Conservation (phyloP, 2,113 vertebrate species). For the Alexandromys fortis region DNA sequence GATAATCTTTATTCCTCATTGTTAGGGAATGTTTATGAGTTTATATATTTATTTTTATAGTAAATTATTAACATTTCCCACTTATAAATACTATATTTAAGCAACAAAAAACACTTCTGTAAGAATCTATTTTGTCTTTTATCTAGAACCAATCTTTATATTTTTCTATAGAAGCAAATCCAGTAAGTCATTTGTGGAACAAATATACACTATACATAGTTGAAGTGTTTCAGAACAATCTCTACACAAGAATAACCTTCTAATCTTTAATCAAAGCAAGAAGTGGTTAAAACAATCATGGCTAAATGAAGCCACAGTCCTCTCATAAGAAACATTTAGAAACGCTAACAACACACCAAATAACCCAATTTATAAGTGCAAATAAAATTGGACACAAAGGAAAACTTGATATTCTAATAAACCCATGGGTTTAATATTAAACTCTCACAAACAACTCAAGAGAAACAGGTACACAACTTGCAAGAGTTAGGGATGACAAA, state of each 20-base stretch:
- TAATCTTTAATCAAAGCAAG: neutral
- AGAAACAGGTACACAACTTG: neutral
- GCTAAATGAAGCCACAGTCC: neutral
- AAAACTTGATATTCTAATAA: neutral
- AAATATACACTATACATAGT: neutral
- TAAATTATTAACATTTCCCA: neutral
- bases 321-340: neutral
- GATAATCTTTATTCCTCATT: neutral
- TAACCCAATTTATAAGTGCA: neutral
- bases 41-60: neutral
- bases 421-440: neutral
- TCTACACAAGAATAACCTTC: neutral
- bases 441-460: neutral
- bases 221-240: neutral
- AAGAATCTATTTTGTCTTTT: neutral
- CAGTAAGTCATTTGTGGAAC: neutral
- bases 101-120: neutral
- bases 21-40: neutral
- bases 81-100: neutral
- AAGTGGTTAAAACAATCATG: neutral
- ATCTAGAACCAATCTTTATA: neutral
- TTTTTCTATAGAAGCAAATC: neutral
- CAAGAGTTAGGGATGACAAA: neutral
- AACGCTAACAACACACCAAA: too few species aligned
- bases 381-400: neutral